phyloP scores from a whole-genome alignment of 2,797 vertebrate species.

The Oreortyx pictus region DNA sequence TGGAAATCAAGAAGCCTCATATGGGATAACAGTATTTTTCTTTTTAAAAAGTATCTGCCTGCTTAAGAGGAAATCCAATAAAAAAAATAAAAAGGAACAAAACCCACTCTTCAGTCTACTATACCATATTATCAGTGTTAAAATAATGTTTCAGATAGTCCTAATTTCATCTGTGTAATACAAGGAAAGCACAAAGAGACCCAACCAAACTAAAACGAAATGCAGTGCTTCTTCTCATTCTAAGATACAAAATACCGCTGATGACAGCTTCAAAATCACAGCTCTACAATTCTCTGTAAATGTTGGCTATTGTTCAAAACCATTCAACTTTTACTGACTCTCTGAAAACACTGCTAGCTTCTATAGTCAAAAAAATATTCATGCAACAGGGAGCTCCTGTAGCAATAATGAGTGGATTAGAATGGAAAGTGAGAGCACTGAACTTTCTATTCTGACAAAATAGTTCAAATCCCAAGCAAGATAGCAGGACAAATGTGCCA shows the following conservation, averaged over 20 bases:
- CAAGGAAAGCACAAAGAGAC: neutral
- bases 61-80: neutral
- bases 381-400: neutral
- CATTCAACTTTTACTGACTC: neutral
- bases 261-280: neutral
- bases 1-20: neutral
- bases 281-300: neutral
- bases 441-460: slow-evolving; percentile 14
- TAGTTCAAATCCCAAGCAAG: slow-evolving; percentile 30
- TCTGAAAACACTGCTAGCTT: neutral
- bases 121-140: neutral
- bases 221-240: neutral
- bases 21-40: neutral
- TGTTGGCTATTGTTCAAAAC: neutral
- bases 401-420: slow-evolving; percentile 31
- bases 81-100: neutral
- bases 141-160: neutral
- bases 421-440: slow-evolving; percentile 24
- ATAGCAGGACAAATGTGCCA: slow-evolving; percentile 42
- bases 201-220: neutral
- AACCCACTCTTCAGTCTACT: neutral
- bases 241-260: neutral
- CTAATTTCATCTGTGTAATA: neutral
- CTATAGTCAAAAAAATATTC: slow-evolving; percentile 11
- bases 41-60: neutral